These are phyloP conservation scores for Vollenhovia emeryi DNA, from an alignment of 1,140 invertebrate genomes.

Conservation along the genomic window DNA sequence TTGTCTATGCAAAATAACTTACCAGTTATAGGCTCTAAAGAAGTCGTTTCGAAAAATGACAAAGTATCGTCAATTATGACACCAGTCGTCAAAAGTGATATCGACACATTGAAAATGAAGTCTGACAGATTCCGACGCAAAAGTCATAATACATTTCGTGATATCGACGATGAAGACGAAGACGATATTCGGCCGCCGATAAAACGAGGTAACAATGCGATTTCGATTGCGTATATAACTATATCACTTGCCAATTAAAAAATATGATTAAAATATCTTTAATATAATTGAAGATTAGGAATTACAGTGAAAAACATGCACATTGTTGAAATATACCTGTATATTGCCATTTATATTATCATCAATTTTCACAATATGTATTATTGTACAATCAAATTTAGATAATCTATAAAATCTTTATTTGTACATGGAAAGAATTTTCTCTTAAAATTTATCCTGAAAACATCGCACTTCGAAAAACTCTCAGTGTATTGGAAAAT, in stretches of 20 bases:
- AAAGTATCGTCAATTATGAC: not conserved
- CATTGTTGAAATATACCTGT: not conserved
- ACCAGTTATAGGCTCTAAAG: slow-evolving; percentile 1
- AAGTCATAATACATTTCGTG: not conserved
- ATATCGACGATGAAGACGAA: not conserved
- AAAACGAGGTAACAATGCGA: slow-evolving; percentile 14
- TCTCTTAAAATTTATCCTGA: too few relatives aligned
- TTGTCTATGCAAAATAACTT: not conserved
- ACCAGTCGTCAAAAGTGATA: not conserved
- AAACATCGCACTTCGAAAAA: too few relatives aligned
- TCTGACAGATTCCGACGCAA: not conserved
- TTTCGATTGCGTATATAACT: not conserved
- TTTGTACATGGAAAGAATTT: too few relatives aligned
- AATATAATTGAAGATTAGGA: not conserved
- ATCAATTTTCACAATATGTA: not conserved
- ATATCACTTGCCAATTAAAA: not conserved
- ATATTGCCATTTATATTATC: not conserved
- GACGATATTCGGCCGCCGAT: not conserved
- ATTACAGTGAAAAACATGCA: not conserved
- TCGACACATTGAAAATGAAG: not conserved
- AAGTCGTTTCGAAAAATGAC: not conserved
- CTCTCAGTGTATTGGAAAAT: too few relatives aligned
- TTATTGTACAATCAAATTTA: not conserved
- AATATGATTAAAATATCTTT: not conserved
- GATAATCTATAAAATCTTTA: not conserved